Percentiles rank a stretch among this genome's conserved stretches.
Conservation (phyloP, 2,797 vertebrate species). For the Sebastes paucispinis region DNA sequence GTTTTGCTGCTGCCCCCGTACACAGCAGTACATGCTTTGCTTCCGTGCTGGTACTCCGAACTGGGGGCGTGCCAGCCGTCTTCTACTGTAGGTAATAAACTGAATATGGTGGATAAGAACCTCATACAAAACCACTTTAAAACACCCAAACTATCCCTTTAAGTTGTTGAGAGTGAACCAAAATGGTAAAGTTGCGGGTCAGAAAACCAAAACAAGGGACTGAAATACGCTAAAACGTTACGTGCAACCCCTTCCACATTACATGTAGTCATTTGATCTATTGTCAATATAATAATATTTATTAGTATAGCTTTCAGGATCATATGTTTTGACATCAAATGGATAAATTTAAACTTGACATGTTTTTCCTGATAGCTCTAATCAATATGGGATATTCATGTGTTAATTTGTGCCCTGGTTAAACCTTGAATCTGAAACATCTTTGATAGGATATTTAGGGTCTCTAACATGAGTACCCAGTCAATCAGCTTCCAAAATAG, state of each 20-base stretch:
- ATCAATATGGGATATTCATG: background rate
- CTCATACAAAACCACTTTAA: too few species aligned
- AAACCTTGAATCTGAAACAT: background rate
- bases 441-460: background rate
- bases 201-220: background rate
- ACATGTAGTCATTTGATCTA: background rate
- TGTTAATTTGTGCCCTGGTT: background rate
- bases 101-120: too few species aligned
- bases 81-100: too few species aligned
- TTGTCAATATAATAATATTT: background rate
- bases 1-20: too few species aligned
- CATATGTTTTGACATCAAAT: background rate
- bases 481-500: constrained; percentile 6
- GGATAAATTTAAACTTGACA: background rate
- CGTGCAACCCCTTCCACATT: background rate
- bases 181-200: background rate
- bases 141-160: too few species aligned
- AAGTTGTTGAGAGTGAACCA: background rate
- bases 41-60: background rate
- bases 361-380: background rate
- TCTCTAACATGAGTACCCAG: background rate
- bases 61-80: accelerated
- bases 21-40: too few species aligned
- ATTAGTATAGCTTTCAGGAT: background rate
- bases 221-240: background rate